phyloP scores from a whole-genome alignment of 2,888 invertebrate species.

The Poecilus cupreus region DNA sequence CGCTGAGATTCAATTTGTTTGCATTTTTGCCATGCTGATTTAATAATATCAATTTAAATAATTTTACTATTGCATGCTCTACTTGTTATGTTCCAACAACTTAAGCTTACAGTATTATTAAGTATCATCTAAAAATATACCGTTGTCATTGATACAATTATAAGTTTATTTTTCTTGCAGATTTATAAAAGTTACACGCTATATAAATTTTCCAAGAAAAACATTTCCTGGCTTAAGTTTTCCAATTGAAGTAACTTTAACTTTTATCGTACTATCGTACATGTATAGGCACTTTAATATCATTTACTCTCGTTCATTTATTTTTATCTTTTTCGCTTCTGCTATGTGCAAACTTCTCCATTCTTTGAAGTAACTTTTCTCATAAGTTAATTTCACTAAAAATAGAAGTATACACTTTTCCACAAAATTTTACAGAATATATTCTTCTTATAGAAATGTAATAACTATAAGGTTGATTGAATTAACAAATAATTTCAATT shows the following conservation, averaged over 20 bases:
- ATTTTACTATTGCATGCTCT: constrained; percentile 9
- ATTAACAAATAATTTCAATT: too few species aligned
- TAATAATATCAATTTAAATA: constrained; percentile 20
- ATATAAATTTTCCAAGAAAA: not conserved
- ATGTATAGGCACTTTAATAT: not conserved
- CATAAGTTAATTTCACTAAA: not conserved
- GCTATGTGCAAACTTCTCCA: not conserved
- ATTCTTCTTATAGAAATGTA: too few species aligned
- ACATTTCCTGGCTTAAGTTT: not conserved
- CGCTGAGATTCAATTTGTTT: constrained; percentile 23
- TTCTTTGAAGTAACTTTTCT: not conserved
- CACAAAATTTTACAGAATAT: too few species aligned
- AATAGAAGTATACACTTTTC: too few species aligned
- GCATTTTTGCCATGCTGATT: constrained; percentile 8
- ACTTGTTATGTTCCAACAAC: too few species aligned
- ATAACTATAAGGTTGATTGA: too few species aligned
- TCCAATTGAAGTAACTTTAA: not conserved
- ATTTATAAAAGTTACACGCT: not conserved
- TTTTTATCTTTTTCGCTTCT: not conserved
- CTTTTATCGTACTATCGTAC: not conserved
- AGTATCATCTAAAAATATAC: too few species aligned
- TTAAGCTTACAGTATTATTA: too few species aligned
- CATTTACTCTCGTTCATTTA: not conserved
- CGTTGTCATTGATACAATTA: too few species aligned
- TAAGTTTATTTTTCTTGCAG: not conserved